Conservation (phyloP, 53 echinoderm and acorn worm species). For the Glandiceps talaboti region DNA sequence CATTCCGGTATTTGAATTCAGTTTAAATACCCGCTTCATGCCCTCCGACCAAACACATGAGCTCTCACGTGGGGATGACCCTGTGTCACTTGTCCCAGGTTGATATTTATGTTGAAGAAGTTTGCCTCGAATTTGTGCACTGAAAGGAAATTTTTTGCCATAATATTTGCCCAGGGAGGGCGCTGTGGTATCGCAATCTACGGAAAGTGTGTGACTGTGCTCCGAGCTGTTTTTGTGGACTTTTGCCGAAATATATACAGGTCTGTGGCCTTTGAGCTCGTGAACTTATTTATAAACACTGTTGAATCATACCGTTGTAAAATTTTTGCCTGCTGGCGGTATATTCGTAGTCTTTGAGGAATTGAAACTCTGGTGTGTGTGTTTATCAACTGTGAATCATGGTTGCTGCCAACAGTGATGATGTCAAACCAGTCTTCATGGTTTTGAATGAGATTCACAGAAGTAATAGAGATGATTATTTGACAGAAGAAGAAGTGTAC, state of each 20-base stretch:
- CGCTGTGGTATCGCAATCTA: neutral
- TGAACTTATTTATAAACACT: neutral
- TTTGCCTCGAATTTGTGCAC: too few relatives aligned
- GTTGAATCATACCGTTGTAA: neutral
- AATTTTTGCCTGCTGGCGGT: neutral
- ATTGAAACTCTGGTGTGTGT: neutral
- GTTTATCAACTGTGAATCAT: neutral
- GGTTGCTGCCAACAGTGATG: neutral
- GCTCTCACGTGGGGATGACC: too few relatives aligned
- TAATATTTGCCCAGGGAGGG: too few relatives aligned
- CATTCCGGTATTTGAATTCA: too few relatives aligned
- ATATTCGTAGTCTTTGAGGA: neutral
- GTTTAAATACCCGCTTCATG: too few relatives aligned
- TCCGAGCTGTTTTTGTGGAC: neutral
- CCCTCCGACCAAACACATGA: too few relatives aligned
- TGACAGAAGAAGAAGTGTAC: neutral
- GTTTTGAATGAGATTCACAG: neutral
- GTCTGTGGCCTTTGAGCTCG: neutral
- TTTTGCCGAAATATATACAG: too few relatives aligned
- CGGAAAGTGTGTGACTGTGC: neutral
- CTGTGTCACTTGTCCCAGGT: too few relatives aligned
- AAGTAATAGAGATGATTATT: neutral
- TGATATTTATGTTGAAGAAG: too few relatives aligned
- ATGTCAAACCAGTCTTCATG: neutral
- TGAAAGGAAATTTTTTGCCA: too few relatives aligned